Base-by-base conservation (phyloP, 2,113 vertebrate genomes). In the Eubucco bourcierii region DNA sequence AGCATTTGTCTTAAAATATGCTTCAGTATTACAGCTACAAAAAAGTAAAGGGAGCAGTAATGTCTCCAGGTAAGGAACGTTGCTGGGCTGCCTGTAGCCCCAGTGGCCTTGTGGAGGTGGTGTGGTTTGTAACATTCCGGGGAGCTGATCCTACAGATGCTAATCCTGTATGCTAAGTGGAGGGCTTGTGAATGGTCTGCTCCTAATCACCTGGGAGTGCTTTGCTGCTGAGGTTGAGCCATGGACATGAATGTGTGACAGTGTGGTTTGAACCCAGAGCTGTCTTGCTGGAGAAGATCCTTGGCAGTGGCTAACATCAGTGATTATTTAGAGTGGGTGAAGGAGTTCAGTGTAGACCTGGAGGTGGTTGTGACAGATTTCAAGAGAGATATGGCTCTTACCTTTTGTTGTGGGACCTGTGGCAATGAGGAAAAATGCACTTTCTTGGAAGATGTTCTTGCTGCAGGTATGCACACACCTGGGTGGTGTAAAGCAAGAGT, bases 1-100 rank as follows among this genome's bases (percentile, higher is more conserved):
- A 93, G 95, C 97, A 95, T 97, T 98, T 97, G 91, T 97, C 96
- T 97, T 95, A 87, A 90, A 94, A 90, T 77, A 74, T 1, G 9
- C 83, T 96, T 95, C 60, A 37, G 84, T 77, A 73, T 75, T 93
- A 71, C 82, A 82, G 91, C 88, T 56, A 46, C 7, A 82, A 77
- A 59, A 90, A 88, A 84, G 27, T 60, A 72, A 59, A 47, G 55
- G 67, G 65, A 37, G 70, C 64, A 37, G 34, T 75, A 13, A 19
- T 88, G 87, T 90, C 93, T 96, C 73, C 82, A 89, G 95, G 95
- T 95, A 56, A 92, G 90, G 74, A 92, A 53, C 53, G 41, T 78
- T 24, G 41, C 84, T 55, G 63, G 58, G 63, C 94, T 90, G 29
- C 66, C 63, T 73, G 41, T 90, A 41, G 81, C 46, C 14, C 6